These are phyloP conservation scores for Spodoptera exigua DNA, from an alignment of 2,888 invertebrate genomes.

Conservation along the genomic window DNA sequence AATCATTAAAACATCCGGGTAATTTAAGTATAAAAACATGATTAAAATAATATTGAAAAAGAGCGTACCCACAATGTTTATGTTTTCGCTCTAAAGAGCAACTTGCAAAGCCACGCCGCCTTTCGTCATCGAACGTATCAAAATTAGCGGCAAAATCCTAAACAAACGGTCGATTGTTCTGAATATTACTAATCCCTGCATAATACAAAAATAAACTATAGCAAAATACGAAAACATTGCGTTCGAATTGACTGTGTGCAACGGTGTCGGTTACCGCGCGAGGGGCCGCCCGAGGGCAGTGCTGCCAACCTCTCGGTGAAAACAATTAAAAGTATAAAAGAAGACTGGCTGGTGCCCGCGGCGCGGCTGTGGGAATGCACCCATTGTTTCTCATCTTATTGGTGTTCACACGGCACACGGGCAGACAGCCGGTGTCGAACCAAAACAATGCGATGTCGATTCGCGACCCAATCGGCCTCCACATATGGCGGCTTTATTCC, in stretches of 20 bases:
- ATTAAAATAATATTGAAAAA: too few relatives aligned
- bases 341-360: constrained; percentile 70
- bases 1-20: too few relatives aligned
- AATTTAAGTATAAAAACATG: too few relatives aligned
- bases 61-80: too few relatives aligned
- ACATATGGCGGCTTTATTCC: constrained; percentile 65
- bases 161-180: constrained; percentile 49
- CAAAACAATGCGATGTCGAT: constrained; percentile 62
- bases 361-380: constrained; percentile 80
- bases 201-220: constrained; percentile 63
- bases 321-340: constrained; percentile 83
- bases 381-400: constrained; percentile 76
- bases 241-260: constrained; percentile 64
- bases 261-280: constrained; percentile 67
- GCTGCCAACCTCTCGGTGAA: constrained; percentile 80
- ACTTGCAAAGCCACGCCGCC: background rate
- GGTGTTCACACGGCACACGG: constrained; percentile 62
- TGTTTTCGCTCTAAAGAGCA: too few relatives aligned
- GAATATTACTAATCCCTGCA: constrained; percentile 52
- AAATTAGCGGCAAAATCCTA: constrained; percentile 37
- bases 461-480: constrained; percentile 54
- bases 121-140: constrained; percentile 13
- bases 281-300: constrained; percentile 75
- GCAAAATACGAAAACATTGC: constrained; percentile 62
- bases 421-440: constrained; percentile 60